A percentile compares a stretch with the other conserved stretches of the same genome.
Conservation (phyloP, 2,888 invertebrate species). For the Notodonta dromedarius region DNA sequence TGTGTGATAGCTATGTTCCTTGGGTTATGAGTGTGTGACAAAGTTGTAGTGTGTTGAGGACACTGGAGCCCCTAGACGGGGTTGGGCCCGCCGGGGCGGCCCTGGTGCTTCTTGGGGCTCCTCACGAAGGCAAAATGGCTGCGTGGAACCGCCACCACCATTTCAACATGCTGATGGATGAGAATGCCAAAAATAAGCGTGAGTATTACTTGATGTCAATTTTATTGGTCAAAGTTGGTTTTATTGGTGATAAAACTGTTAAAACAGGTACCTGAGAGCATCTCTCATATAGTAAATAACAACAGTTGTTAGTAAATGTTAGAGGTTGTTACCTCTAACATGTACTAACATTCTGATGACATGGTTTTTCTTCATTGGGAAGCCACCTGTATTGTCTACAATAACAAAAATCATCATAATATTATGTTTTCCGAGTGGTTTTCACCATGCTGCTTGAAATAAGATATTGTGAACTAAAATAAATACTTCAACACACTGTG, state of each 20-base stretch:
- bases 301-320: no score
- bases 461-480: no score
- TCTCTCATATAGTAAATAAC: no score
- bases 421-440: not conserved
- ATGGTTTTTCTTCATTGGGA: no score
- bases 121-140: conserved; percentile 87
- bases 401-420: no score
- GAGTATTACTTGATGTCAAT: conserved; percentile 62
- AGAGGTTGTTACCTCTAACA: no score
- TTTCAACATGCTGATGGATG: conserved; percentile 88
- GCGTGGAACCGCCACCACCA: conserved; percentile 90
- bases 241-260: no score
- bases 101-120: conserved; percentile 85
- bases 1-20: conserved; percentile 77
- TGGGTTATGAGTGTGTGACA: conserved; percentile 83
- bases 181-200: conserved; percentile 88
- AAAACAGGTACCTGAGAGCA: no score
- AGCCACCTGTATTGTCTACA: no score
- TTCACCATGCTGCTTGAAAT: not conserved
- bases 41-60: conserved; percentile 81
- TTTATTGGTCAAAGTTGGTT: no score
- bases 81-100: conserved; percentile 85
- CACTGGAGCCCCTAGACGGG: conserved; percentile 87
- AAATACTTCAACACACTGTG: no score
- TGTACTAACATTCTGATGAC: no score